Evolutionary conservation across 2,113 vertebrate genomes (phyloP).

Genomic region (Struthidea cinerea): DNA sequence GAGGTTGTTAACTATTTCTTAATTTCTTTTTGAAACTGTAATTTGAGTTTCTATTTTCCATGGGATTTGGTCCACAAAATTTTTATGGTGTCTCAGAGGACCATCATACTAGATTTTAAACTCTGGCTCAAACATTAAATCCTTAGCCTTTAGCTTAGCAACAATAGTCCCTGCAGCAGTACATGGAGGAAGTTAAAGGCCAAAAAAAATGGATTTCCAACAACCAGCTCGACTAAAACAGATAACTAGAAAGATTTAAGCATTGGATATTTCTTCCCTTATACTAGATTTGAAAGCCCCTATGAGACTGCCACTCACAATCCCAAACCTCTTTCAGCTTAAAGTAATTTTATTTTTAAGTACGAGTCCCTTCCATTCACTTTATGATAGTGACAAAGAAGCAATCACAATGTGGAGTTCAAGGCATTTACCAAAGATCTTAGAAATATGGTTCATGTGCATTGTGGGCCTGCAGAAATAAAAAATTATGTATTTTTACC

Average conservation of each 20-base stretch:
- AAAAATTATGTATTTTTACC: background rate
- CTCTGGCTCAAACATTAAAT: background rate
- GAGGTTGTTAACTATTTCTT: background rate
- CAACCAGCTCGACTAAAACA: background rate
- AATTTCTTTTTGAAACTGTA: background rate
- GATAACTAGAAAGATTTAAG: background rate
- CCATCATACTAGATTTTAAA: background rate
- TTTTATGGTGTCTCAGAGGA: background rate
- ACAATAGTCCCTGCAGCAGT: background rate
- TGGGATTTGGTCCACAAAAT: background rate
- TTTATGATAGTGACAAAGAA: background rate
- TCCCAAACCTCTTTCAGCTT: background rate
- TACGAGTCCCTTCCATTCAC: background rate
- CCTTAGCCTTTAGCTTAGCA: background rate
- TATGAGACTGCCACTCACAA: background rate
- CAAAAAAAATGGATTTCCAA: background rate
- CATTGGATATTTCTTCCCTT: background rate
- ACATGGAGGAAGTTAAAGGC: background rate
- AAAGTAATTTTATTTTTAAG: background rate
- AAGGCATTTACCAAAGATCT: background rate
- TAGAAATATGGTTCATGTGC: background rate
- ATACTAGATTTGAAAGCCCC: background rate
- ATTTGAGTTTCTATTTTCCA: background rate
- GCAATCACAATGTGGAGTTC: fast-evolving
- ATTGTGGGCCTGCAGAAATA: background rate